Evolutionary conservation across 2,888 invertebrate species (phyloP).

Genomic region (Macrophya annulata): DNA sequence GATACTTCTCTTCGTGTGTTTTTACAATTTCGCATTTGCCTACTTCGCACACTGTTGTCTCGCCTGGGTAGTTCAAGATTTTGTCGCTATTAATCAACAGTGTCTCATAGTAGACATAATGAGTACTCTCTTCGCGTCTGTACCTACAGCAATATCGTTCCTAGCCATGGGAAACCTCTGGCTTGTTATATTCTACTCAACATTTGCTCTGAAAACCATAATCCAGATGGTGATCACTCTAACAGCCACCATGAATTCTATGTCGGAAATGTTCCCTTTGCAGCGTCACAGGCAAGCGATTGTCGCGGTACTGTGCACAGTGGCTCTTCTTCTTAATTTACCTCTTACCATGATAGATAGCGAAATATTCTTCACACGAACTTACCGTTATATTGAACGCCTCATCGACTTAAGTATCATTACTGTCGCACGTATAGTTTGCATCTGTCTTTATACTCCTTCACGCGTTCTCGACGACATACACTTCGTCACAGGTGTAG

Average conservation of each 20-base stretch:
- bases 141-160: slow-evolving; percentile 36
- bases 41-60: slow-evolving; percentile 35
- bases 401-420: slow-evolving; percentile 20
- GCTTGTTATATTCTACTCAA: slow-evolving; percentile 19
- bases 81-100: not conserved
- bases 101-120: slow-evolving; percentile 11
- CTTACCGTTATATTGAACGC: slow-evolving; percentile 12
- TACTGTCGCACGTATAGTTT: not conserved
- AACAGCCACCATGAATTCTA: slow-evolving; percentile 28
- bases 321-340: slow-evolving; percentile 24
- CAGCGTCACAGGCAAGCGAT: slow-evolving; percentile 33
- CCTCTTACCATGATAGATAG: slow-evolving; percentile 34
- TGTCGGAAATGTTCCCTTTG: slow-evolving; percentile 37
- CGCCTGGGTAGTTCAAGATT: not conserved
- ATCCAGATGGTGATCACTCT: slow-evolving; percentile 24
- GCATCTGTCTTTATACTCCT: not conserved
- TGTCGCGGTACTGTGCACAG: slow-evolving; percentile 21
- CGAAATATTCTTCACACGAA: not conserved
- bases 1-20: slow-evolving; percentile 33
- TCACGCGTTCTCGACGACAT: slow-evolving; percentile 34
- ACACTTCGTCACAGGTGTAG: slow-evolving; percentile 8
- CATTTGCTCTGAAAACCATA: slow-evolving; percentile 35
- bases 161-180: slow-evolving; percentile 46
- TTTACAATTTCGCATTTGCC: slow-evolving; percentile 18
- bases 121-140: slow-evolving; percentile 6